Base-by-base conservation (phyloP, 2,888 invertebrate species). In the Brachyptera putata region DNA sequence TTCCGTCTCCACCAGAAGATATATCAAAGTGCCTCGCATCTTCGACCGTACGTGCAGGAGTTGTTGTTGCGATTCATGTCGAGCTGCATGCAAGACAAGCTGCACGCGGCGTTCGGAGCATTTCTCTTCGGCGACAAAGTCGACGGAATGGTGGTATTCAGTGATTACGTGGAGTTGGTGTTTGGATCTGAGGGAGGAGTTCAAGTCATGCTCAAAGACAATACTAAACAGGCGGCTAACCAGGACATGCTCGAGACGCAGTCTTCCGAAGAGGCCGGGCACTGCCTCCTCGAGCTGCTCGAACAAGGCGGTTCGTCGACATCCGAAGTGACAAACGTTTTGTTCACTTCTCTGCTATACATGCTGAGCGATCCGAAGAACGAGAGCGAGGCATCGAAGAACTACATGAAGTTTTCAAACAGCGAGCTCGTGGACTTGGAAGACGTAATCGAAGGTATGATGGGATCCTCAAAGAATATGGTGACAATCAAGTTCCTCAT, bases 101-200 rank as follows among this genome's bases (percentile, higher is more conserved):
- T 69, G 56, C 65, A 65, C 37, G 22, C 58, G 34, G 57, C 72
- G 50, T 73, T 75, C 39, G 72, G 74, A 62, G 64, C 63, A 39
- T 70, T 76, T 62, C 61, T 77, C 26, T 76, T 75, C 66, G 67
- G 67, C 39, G 69, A 73, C 37, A 39, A 62, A 26, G 48, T 57
- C 49, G 59, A 62, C 11, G 65, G 64, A 57, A 66, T 70, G 60
- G 57, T 67, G 16, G 57, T 61, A 13, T 66, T 74, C 56, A 67
- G 70, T 58, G 66, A 67, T 55, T 68, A 71, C 59, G 58, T 74
- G 16, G 62, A 64, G 56, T 64, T 76, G 22, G 63, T 64, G 56
- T 62, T 71, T 58, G 62, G 25, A 64, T 72, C 60, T 3, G 21
- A 58, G 9, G 64, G 64, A 2, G 64, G 61, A 18, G 59, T 62